A percentile compares a stretch with the other conserved stretches of the same genome.
These are phyloP conservation scores for Limnothrissa miodon DNA, from an alignment of 2,113 vertebrate species.

Conservation along the genomic window DNA sequence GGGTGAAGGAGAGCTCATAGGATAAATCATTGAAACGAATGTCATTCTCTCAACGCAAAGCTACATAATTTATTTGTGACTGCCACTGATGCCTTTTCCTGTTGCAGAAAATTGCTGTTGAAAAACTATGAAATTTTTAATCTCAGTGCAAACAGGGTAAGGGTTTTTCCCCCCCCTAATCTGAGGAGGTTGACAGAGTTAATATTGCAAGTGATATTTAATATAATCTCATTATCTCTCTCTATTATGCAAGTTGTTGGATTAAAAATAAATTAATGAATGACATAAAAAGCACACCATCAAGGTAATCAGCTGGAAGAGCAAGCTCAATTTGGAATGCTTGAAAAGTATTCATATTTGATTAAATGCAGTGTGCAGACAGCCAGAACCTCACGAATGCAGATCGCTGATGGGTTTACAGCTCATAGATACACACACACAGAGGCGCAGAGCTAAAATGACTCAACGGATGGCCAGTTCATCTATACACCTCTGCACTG, in stretches of 20 bases:
- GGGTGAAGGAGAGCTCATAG: neutral
- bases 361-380: slow-evolving; percentile 33
- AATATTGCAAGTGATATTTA: neutral
- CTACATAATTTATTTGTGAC: slow-evolving; percentile 33
- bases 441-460: slow-evolving; percentile 22
- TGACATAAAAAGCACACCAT: neutral
- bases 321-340: slow-evolving; percentile 11
- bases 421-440: slow-evolving; percentile 33
- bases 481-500: slow-evolving; percentile 4
- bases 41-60: slow-evolving; percentile 33
- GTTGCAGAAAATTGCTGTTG: neutral
- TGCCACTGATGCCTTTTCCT: neutral
- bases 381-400: slow-evolving; percentile 32
- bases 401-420: slow-evolving; percentile 44
- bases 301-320: slow-evolving; percentile 11
- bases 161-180: neutral
- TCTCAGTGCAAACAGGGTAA: neutral
- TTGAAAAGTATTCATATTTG: slow-evolving; percentile 21
- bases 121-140: neutral
- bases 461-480: slow-evolving; percentile 30
- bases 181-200: neutral
- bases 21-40: slow-evolving; percentile 39
- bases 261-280: slow-evolving; percentile 1
- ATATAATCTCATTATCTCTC: neutral
- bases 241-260: neutral